These are phyloP conservation scores for Hemitrygon akajei DNA, from an alignment of 2,797 vertebrate genomes.

Conservation along the genomic window DNA sequence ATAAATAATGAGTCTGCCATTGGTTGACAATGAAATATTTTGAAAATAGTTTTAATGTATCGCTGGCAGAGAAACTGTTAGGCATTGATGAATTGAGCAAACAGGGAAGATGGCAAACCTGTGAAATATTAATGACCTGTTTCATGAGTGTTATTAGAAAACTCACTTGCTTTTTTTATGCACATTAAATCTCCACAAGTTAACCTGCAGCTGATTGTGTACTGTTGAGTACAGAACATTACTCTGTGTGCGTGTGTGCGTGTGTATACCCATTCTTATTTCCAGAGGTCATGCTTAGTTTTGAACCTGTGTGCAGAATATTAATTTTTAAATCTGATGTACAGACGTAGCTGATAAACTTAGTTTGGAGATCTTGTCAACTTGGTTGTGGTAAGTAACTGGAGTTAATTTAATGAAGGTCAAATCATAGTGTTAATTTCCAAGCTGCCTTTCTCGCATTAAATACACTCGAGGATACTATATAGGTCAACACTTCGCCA, in stretches of 20 bases:
- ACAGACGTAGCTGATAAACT: background rate
- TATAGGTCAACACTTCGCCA: background rate
- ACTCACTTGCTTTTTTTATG: conserved; percentile 73
- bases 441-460: conserved; percentile 14
- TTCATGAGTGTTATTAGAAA: conserved; percentile 71
- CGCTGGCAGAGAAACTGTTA: conserved; percentile 83
- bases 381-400: background rate
- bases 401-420: conserved; percentile 4
- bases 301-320: background rate
- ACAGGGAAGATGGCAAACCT: conserved; percentile 75
- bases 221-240: background rate
- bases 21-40: conserved; percentile 99
- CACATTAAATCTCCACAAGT: conserved; percentile 36
- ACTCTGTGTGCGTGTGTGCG: background rate
- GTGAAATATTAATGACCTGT: conserved; percentile 96
- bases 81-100: conserved; percentile 96
- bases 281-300: background rate
- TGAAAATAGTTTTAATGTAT: conserved; percentile 99
- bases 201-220: conserved; percentile 6
- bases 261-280: background rate
- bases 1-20: conserved; percentile 99
- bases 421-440: conserved; percentile 7
- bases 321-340: conserved; percentile 7
- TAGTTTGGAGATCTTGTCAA: conserved; percentile 18
- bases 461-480: background rate